Conservation (phyloP, 2,113 vertebrate genomes). For the Burhinus oedicnemus region DNA sequence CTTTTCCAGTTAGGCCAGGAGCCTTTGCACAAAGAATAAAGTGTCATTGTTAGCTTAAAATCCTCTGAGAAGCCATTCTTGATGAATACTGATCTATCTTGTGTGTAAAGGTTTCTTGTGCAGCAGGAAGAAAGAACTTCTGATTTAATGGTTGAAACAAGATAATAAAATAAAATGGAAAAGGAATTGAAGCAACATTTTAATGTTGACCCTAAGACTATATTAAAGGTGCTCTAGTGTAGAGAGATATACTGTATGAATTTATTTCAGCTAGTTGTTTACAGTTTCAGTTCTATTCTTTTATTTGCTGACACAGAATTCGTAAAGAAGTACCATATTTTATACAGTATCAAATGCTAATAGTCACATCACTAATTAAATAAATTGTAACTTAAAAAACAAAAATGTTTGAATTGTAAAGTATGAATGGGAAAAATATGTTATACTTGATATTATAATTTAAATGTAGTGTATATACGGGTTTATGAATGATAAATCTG, state of each 20-base stretch:
- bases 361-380: background rate
- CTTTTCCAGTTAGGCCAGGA: conserved; percentile 22
- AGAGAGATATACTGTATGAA: background rate
- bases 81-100: background rate
- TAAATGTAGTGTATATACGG: background rate
- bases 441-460: background rate
- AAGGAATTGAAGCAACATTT: background rate
- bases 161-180: background rate
- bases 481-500: background rate
- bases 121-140: conserved; percentile 8
- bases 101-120: background rate
- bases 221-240: background rate
- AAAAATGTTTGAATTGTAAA: background rate
- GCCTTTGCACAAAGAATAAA: conserved; percentile 6
- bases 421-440: background rate
- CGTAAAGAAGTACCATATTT: background rate
- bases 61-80: background rate
- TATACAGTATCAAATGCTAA: background rate
- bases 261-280: background rate
- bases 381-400: background rate
- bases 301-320: background rate
- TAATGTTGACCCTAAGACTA: background rate
- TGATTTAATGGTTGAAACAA: conserved; percentile 18
- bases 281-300: background rate
- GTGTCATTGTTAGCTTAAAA: background rate